These are phyloP conservation scores for Melanaphis sacchari DNA, from an alignment of 1,140 invertebrate species.

Conservation along the genomic window DNA sequence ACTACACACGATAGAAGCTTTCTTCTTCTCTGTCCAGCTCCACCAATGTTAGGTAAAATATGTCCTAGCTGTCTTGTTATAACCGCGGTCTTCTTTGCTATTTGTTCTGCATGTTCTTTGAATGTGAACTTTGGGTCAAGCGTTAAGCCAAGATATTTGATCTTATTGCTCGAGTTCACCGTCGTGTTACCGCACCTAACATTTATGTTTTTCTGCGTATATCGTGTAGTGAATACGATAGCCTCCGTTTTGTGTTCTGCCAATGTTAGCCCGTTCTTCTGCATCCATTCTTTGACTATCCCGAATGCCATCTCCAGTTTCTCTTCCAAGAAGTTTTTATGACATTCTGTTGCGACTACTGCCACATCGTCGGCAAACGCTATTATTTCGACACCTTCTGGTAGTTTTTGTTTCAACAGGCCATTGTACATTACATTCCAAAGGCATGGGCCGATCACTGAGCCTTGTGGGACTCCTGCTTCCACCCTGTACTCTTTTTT, in stretches of 20 bases:
- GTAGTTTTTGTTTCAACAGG: not conserved
- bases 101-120: not conserved
- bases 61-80: not conserved
- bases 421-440: conserved; percentile 36
- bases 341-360: not conserved
- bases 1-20: not conserved
- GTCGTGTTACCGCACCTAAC: not conserved
- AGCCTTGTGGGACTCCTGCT: not conserved
- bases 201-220: not conserved
- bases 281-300: not conserved
- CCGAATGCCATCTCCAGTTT: not conserved
- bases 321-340: not conserved
- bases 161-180: not conserved
- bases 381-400: conserved; percentile 5
- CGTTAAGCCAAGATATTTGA: not conserved
- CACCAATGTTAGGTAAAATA: not conserved
- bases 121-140: not conserved
- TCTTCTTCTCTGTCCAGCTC: not conserved
- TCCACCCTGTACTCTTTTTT: not conserved
- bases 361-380: conserved; percentile 27
- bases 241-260: not conserved
- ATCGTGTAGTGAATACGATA: not conserved
- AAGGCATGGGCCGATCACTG: not conserved
- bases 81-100: not conserved
- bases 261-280: not conserved